phyloP scores from a whole-genome alignment of 2,797 vertebrate species.

The Megalops cyprinoides region DNA sequence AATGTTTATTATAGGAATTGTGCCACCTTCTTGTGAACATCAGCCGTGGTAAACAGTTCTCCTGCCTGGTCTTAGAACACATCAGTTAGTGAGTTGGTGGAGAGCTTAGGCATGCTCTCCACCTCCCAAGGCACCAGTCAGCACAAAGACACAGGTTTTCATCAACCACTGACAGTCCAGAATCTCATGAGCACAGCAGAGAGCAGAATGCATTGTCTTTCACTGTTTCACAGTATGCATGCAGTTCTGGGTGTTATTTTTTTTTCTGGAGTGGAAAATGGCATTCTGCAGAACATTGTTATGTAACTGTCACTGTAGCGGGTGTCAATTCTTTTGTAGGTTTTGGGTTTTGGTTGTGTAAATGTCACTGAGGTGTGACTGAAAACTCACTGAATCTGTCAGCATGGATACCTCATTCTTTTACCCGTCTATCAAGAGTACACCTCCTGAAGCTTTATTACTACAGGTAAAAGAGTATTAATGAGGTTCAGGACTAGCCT shows the following conservation, averaged over 20 bases:
- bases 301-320: not conserved
- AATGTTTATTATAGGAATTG: slow-evolving; percentile 48
- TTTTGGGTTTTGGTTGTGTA: not conserved
- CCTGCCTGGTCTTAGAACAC: not conserved
- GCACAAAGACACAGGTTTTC: not conserved
- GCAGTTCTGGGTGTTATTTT: not conserved
- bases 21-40: slow-evolving; percentile 24
- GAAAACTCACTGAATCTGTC: not conserved
- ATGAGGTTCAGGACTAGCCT: not conserved
- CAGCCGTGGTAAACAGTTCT: not conserved
- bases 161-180: not conserved
- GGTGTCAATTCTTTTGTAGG: not conserved
- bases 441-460: not conserved
- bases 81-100: not conserved
- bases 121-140: not conserved
- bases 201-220: not conserved
- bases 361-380: not conserved
- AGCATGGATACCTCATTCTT: not conserved
- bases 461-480: not conserved
- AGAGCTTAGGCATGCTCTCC: not conserved
- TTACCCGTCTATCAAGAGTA: not conserved
- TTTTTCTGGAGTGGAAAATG: not conserved
- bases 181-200: not conserved
- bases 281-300: not conserved
- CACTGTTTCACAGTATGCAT: not conserved